Conservation (phyloP, 2,113 vertebrate genomes). For the Motacilla alba region DNA sequence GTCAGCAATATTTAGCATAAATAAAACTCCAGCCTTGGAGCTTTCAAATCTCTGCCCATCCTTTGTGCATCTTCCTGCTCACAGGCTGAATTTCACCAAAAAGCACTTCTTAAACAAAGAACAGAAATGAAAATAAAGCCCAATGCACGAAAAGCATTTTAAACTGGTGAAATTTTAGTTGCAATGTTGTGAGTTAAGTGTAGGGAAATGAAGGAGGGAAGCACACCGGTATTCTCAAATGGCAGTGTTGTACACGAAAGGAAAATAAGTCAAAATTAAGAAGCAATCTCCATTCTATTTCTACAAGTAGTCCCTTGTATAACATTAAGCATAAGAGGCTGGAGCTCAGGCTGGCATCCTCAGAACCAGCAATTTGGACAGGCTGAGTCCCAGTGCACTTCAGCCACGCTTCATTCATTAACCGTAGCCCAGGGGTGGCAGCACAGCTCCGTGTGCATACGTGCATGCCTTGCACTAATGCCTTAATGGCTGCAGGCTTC, state of each 20-base stretch:
- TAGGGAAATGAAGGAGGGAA: neutral
- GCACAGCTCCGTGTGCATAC: rapidly evolving
- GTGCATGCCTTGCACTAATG: neutral
- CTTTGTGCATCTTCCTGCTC: neutral
- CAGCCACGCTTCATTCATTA: neutral
- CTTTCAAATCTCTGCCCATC: neutral
- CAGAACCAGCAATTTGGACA: neutral
- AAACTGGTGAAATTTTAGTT: neutral
- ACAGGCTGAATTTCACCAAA: neutral
- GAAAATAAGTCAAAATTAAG: constrained; percentile 26
- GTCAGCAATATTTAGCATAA: constrained; percentile 53
- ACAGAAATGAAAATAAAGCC: neutral
- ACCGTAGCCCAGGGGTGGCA: neutral
- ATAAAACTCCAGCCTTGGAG: neutral
- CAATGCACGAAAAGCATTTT: neutral
- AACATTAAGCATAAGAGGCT: neutral
- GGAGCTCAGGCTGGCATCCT: neutral
- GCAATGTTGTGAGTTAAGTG: neutral
- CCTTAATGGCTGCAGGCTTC: neutral
- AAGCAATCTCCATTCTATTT: neutral
- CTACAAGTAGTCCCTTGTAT: neutral
- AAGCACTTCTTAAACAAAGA: neutral
- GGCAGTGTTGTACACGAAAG: neutral
- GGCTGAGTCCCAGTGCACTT: neutral
- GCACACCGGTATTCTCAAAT: neutral